These are phyloP conservation scores for Drosophila paulistorum DNA, from an alignment of 1,140 invertebrate species.

Conservation along the genomic window DNA sequence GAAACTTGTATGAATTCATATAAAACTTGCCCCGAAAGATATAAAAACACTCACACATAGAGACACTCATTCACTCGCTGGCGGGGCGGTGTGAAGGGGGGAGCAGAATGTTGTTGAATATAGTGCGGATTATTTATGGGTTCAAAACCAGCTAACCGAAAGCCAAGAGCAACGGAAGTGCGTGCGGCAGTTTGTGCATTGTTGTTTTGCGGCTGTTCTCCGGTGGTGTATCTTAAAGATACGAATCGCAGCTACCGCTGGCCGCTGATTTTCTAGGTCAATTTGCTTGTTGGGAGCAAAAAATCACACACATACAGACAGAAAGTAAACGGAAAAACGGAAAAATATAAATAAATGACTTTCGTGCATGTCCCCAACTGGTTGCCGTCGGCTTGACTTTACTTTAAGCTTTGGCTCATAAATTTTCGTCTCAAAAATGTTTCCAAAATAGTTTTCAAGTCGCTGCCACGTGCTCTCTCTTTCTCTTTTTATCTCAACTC, in stretches of 20 bases:
- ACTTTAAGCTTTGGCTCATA: constrained; percentile 42
- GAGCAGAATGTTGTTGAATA: constrained; percentile 40
- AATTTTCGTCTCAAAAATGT: constrained; percentile 66
- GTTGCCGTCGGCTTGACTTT: constrained; percentile 59
- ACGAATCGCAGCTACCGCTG: constrained; percentile 60
- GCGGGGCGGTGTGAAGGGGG: background rate
- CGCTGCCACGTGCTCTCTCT: constrained; percentile 33
- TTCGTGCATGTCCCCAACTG: constrained; percentile 70
- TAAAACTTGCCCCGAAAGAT: constrained; percentile 26
- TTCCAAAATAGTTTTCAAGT: constrained; percentile 52
- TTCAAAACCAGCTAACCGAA: constrained; percentile 27
- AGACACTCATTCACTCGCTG: constrained; percentile 4
- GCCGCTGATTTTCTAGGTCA: constrained; percentile 68
- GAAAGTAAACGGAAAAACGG: constrained; percentile 24
- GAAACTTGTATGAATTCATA: constrained; percentile 47
- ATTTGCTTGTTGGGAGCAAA: background rate
- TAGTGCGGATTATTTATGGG: constrained; percentile 70
- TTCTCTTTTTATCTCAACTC: background rate
- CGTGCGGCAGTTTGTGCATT: constrained; percentile 42
- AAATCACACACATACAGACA: no score
- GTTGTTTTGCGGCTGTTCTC: background rate
- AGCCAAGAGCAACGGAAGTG: constrained; percentile 59
- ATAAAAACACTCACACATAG: background rate
- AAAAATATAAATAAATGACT: constrained; percentile 71
- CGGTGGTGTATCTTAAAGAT: constrained; percentile 62